A percentile compares a stretch with the other conserved stretches of the same genome.
These are phyloP conservation scores for Petrolisthes manimaculis DNA, from an alignment of 2,888 invertebrate genomes.

Conservation along the genomic window DNA sequence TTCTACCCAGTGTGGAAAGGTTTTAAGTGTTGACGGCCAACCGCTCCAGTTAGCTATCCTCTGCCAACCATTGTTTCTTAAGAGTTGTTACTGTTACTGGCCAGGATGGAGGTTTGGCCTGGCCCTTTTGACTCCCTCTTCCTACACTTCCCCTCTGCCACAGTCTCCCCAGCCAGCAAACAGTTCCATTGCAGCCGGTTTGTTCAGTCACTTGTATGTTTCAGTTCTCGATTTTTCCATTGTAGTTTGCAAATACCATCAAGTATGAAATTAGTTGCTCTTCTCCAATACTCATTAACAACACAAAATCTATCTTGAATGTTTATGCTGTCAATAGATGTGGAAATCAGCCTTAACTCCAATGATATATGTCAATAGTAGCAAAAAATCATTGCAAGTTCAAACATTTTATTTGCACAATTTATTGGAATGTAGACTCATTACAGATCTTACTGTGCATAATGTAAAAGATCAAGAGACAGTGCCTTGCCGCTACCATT, in stretches of 20 bases:
- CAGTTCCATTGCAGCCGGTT: conserved; percentile 12
- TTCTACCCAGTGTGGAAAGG: conserved; percentile 39
- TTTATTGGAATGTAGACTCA: neutral
- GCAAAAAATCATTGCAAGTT: neutral
- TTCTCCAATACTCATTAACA: neutral
- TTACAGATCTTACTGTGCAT: neutral
- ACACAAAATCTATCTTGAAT: neutral
- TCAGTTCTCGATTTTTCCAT: neutral
- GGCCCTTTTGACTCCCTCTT: conserved; percentile 30
- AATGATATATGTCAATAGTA: no score
- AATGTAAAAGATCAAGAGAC: conserved; percentile 51
- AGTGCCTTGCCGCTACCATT: conserved; percentile 57
- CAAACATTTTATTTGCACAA: neutral
- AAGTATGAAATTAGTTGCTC: conserved; percentile 27
- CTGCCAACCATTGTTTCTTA: conserved; percentile 56
- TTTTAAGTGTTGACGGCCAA: conserved; percentile 53
- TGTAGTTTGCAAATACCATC: conserved; percentile 26
- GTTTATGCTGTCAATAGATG: neutral
- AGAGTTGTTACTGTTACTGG: conserved; percentile 56
- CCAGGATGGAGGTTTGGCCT: conserved; percentile 53
- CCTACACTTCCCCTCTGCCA: neutral
- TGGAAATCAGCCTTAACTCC: no score
- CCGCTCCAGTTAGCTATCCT: conserved; percentile 57
- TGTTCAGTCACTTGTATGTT: neutral
- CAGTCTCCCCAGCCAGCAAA: conserved; percentile 1